Base-by-base conservation (phyloP, 2,113 vertebrate species). In the Haplochromis burtoni region DNA sequence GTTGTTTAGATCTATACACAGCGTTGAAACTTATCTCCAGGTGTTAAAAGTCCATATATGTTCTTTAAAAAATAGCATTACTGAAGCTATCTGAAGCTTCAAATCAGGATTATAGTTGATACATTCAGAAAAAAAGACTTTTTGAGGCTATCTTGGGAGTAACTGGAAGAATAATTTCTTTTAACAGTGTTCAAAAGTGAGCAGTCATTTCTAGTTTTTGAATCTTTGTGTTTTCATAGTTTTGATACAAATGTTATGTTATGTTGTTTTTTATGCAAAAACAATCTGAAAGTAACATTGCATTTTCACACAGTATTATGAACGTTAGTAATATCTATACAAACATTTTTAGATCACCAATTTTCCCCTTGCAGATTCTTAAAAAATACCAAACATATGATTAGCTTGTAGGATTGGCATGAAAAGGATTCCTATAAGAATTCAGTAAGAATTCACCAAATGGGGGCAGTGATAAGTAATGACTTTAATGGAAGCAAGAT, bases 401-500 rank as follows among this genome's bases (percentile, higher is more conserved):
- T 78, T 49, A 5, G 10, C 26, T 31, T 31, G 10, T n/a, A 31
- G 19, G 63, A 38, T 78, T 13, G 17, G 10, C 26, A 33, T 33
- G 73, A 51, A 51, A 51, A n/a, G 0, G 10, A 49, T 78, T 78
- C 45, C 3, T 49, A 13, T 33, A 51, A 31, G 17, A 78, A 51
- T 33, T 31, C 45, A 78, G 17, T 47, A 51, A 78, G 45, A 78
- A n/a, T 51, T 47, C 89, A 84, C 51, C 55, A 82, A 85, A 68
- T 81, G 55, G 78, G 71, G 79, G 16, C 45, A 80, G 73, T 42
- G 13, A 57, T 49, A 59, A 84, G 21, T 86, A 86, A 85, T 79
- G 54, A 19, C 24, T 84, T 87, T 87, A 87, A 91, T 90, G 80
- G 79, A 26, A 85, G 35, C 71, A 93, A 80, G 78, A 87, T 92